Base-by-base conservation (phyloP, 2,797 vertebrate species). In the Eleutherodactylus coqui region DNA sequence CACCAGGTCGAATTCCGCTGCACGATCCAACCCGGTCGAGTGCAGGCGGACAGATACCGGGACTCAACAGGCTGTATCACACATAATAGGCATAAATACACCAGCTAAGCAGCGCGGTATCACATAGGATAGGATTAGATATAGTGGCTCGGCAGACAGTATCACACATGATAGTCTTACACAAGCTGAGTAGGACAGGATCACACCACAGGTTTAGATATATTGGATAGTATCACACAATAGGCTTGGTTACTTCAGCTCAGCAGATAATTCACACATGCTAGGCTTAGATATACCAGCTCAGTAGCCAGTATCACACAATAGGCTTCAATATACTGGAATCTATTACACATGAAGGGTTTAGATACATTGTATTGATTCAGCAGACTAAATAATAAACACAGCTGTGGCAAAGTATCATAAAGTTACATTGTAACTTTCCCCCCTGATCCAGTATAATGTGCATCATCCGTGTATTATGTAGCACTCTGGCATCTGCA, bases 351-450 rank as follows among this genome's bases (percentile, higher is more conserved):
- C n/a, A 58, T 3, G n/a, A 13, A 24, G n/a, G 53, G 53, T 9
- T 60, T 29, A 60, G 55, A 60, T 60, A 60, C 55, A 29, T 13
- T 5, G 9, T 2, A 19, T 4, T 1, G 13, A 1, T 51, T 51
- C 4, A 2, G 14, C 14, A 45, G 1, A 45, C 5, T 1, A 0
- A 2, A 8, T 45, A 8, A 45, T 1, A 1, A n/a, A 0, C 55
- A 8, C 55, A 10, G 4, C 24, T n/a, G 53, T n/a, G n/a, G n/a
- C n/a, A 5, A 3, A 16, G 60, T 32, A 62, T 62, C 60, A 32
- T 29, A 62, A 21, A n/a, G n/a, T n/a, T n/a, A n/a, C n/a, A n/a
- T n/a, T n/a, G n/a, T n/a, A n/a, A 2, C 10, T 14, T 49, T 49
- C 14, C 14, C 6, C 17, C 49, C 19, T 53, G 21, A 53, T 53